Evolutionary conservation across 2,888 invertebrate genomes (phyloP), one percentile per base, ranked within the genome.

Genomic region (Chromoteleia sp.): DNA sequence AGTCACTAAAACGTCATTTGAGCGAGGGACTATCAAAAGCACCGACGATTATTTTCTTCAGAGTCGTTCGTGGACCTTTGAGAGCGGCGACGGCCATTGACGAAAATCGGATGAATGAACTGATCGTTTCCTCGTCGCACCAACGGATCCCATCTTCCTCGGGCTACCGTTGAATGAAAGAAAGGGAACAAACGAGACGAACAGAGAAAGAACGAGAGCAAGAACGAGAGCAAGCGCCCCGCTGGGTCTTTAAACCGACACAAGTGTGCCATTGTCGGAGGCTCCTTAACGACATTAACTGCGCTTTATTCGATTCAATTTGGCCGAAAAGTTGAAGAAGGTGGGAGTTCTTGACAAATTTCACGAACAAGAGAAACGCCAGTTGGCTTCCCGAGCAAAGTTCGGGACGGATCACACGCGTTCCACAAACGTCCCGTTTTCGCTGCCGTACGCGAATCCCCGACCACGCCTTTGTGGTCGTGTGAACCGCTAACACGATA

Each of bases 191-290:
- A 52, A 21, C 30, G 12, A 15, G 59, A 30, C 15, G 21, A 56
- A 36, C 4, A 5, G 50, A 65, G 41, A 52, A 41, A 7, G 21
- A 41, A 15, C 33, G 41, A 25, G 50, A 58, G 15, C 10, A 17
- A 19, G 58, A 58, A 36, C 36, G 45, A 17, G 29, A n/a, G n/a
- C n/a, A n/a, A n/a, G 73, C 81, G 83, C 78, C 88, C 87, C 85
- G 88, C 87, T 87, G 86, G 83, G 84, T 85, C 86, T 85, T 87
- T 88, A 84, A 78, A 25, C 85, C 70, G 87, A 90, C 88, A 89
- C 91, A 91, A 91, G 91, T 90, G 90, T 89, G 84, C 86, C 86
- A 91, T 91, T 91, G 75, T 71, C 76, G 59, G 77, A 29, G 30
- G 21, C n/a, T n/a, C n/a, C n/a, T n/a, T n/a, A n/a, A n/a, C n/a